Evolutionary conservation across 2,888 invertebrate species (phyloP).

Genomic region (Coelinius sp.): DNA sequence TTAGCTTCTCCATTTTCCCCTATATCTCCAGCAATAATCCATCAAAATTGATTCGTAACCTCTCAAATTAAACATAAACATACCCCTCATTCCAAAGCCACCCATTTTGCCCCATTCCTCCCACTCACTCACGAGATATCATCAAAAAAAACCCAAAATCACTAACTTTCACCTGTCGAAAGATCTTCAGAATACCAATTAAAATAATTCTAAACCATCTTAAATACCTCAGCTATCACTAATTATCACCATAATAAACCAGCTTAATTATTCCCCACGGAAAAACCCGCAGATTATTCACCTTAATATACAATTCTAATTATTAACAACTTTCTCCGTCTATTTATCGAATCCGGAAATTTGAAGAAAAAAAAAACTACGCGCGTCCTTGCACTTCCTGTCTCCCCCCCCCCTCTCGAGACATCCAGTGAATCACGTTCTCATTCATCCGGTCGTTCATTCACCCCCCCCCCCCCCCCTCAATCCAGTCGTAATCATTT

Average conservation of each 20-base stretch:
- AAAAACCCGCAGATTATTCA: neutral
- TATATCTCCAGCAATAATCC: neutral
- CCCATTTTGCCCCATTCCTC: too few relatives aligned
- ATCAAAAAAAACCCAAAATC: neutral
- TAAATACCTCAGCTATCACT: neutral
- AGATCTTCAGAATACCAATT: neutral
- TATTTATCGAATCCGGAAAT: neutral
- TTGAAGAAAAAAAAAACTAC: neutral
- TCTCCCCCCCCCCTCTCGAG: constrained; percentile 36
- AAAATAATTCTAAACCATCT: neutral
- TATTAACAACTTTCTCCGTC: neutral
- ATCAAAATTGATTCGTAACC: neutral
- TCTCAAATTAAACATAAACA: neutral
- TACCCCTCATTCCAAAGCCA: too few relatives aligned
- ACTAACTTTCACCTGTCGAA: neutral
- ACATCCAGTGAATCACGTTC: constrained; percentile 8
- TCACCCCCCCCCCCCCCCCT: constrained; percentile 29
- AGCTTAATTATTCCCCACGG: neutral
- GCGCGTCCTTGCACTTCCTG: constrained; percentile 46
- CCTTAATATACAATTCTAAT: neutral
- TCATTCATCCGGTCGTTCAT: constrained; percentile 31
- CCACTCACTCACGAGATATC: neutral
- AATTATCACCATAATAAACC: neutral
- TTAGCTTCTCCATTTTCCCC: too few relatives aligned
- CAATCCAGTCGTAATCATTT: neutral